Conservation (phyloP, 1,140 invertebrate species). For the Choristoneura fumiferana region DNA sequence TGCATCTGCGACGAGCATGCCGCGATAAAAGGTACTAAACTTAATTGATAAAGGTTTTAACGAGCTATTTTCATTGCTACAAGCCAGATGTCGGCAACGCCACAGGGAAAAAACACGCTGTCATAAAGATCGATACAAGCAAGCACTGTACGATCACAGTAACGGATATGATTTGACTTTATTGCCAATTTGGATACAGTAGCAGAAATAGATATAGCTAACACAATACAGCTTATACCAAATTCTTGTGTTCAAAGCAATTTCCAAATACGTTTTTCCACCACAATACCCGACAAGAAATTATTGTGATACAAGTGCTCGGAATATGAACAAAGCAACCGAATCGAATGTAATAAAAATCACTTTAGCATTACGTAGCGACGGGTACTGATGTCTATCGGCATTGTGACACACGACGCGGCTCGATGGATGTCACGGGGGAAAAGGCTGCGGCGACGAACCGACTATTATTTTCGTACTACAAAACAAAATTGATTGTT, state of each 20-base stretch:
- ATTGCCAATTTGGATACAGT: background rate
- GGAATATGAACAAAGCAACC: slow-evolving; percentile 68
- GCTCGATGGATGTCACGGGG: slow-evolving; percentile 64
- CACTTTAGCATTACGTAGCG: slow-evolving; percentile 67
- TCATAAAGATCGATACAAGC: too few relatives aligned
- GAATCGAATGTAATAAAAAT: slow-evolving; percentile 75
- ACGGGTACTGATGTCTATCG: slow-evolving; percentile 71
- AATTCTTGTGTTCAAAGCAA: slow-evolving; percentile 21
- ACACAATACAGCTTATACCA: slow-evolving; percentile 17
- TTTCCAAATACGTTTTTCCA: slow-evolving; percentile 38
- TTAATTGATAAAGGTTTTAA: background rate
- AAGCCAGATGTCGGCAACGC: background rate
- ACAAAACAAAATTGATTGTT: slow-evolving; percentile 66
- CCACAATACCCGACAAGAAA: slow-evolving; percentile 31
- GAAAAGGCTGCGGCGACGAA: slow-evolving; percentile 56
- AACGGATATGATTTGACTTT: background rate
- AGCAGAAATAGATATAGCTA: background rate
- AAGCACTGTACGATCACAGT: background rate
- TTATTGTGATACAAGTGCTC: slow-evolving; percentile 43
- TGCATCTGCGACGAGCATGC: slow-evolving; percentile 27
- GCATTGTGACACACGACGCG: slow-evolving; percentile 67
- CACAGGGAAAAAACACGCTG: background rate
- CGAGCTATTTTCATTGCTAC: background rate
- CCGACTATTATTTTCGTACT: slow-evolving; percentile 69
- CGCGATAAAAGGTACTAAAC: background rate